phyloP scores from a whole-genome alignment of 2,888 invertebrate genomes.

The Dasysyrphus albostriatus region DNA sequence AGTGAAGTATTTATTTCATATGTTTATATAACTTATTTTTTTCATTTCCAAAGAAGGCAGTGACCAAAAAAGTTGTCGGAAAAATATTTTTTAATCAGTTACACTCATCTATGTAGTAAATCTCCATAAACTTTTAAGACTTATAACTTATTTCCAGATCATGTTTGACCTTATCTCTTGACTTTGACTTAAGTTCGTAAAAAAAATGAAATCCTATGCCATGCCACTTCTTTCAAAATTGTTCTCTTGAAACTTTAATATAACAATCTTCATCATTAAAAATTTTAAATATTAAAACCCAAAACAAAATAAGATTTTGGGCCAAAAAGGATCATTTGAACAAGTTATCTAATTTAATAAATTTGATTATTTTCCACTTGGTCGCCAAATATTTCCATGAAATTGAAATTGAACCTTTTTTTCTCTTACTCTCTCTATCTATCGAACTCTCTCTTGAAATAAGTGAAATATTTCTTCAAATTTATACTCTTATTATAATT shows the following conservation, averaged over 20 bases:
- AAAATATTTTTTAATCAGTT: too few relatives aligned
- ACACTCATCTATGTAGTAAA: too few relatives aligned
- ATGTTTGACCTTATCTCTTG: too few relatives aligned
- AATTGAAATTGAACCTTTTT: neutral
- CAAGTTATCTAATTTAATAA: conserved; percentile 24
- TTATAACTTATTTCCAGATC: too few relatives aligned
- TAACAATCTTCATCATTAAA: neutral
- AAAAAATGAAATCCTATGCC: too few relatives aligned
- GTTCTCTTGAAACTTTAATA: neutral
- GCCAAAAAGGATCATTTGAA: conserved; percentile 33
- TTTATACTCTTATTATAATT: conserved; percentile 41
- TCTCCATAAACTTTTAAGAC: too few relatives aligned
- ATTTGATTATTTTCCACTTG: neutral
- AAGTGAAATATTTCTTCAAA: conserved; percentile 53
- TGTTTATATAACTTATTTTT: too few relatives aligned
- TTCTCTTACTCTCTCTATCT: neutral
- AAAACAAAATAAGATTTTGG: neutral
- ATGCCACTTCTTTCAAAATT: too few relatives aligned
- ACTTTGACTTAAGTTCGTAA: too few relatives aligned
- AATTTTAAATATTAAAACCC: neutral
- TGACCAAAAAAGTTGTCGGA: too few relatives aligned
- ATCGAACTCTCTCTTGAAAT: neutral
- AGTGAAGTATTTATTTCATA: too few relatives aligned
- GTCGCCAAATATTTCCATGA: neutral
- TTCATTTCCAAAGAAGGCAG: too few relatives aligned